Conservation (phyloP, 2,797 vertebrate genomes). For the Florisuga fusca region DNA sequence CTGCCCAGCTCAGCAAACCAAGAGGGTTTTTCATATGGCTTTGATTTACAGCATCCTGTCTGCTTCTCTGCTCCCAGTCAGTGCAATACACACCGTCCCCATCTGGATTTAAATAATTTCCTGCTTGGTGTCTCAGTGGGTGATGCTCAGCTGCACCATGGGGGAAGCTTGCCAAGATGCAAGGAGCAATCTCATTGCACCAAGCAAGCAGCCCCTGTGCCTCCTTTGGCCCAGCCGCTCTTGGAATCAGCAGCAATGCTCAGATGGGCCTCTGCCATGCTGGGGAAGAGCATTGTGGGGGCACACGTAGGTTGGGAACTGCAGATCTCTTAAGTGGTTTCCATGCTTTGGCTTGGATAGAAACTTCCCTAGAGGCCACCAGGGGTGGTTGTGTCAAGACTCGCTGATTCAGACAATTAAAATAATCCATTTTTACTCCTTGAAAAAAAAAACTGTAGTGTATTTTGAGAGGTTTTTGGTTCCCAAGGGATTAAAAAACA, state of each 20-base stretch:
- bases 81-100: background rate
- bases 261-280: rapidly evolving
- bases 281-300: rapidly evolving
- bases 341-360: background rate
- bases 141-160: background rate
- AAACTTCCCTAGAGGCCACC: background rate
- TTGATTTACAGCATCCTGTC: slow-evolving; percentile 5
- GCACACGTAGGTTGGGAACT: background rate
- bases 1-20: background rate
- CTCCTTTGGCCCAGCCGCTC: background rate
- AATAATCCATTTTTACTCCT: background rate
- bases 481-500: background rate
- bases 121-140: background rate
- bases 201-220: too few relatives aligned
- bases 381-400: background rate
- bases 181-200: background rate
- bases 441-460: background rate
- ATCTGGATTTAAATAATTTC: background rate
- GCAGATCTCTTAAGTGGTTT: background rate
- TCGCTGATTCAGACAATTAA: background rate
- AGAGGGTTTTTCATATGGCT: background rate
- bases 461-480: background rate
- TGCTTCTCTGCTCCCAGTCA: background rate
- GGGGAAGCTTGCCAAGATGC: background rate
- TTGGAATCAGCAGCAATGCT: background rate